These are phyloP conservation scores for Mellilla xanthometata DNA, from an alignment of 2,888 invertebrate species.

Conservation along the genomic window DNA sequence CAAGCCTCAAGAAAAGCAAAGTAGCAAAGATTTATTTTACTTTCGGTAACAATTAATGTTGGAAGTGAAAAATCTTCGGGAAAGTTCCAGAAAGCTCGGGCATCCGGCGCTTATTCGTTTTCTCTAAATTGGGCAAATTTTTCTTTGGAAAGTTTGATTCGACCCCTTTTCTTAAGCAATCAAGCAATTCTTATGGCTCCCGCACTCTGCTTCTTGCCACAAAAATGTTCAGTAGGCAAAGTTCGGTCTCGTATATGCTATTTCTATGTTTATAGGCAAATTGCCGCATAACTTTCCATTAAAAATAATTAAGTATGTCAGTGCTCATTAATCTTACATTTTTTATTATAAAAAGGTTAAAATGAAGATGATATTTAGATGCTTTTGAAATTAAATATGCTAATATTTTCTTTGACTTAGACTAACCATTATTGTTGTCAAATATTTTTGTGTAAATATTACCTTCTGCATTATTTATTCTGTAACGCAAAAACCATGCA, in stretches of 20 bases:
- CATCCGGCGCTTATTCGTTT: conserved; percentile 65
- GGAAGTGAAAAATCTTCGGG: conserved; percentile 79
- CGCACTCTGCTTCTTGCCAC: conserved; percentile 41
- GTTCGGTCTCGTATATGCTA: too few species aligned
- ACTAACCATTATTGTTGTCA: too few species aligned
- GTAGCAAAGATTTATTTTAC: conserved; percentile 76
- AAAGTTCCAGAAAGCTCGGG: conserved; percentile 58
- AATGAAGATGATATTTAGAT: too few species aligned
- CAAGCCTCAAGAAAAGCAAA: conserved; percentile 68
- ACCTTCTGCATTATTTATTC: conserved; percentile 5
- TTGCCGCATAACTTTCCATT: too few species aligned
- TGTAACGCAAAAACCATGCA: conserved; percentile 33
- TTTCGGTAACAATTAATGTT: conserved; percentile 76
- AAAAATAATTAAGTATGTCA: too few species aligned
- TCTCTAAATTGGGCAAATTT: conserved; percentile 75
- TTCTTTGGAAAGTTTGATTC: conserved; percentile 75
- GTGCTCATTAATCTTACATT: too few species aligned
- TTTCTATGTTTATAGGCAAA: too few species aligned
- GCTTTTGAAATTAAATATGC: too few species aligned
- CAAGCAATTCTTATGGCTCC: conserved; percentile 62
- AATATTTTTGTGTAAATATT: not conserved
- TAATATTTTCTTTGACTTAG: too few species aligned
- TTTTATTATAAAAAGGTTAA: too few species aligned
- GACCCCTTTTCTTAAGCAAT: conserved; percentile 74
- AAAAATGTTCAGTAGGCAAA: conserved; percentile 18